These are phyloP conservation scores for Tinea pellionella DNA, from an alignment of 2,888 invertebrate genomes.

Conservation along the genomic window DNA sequence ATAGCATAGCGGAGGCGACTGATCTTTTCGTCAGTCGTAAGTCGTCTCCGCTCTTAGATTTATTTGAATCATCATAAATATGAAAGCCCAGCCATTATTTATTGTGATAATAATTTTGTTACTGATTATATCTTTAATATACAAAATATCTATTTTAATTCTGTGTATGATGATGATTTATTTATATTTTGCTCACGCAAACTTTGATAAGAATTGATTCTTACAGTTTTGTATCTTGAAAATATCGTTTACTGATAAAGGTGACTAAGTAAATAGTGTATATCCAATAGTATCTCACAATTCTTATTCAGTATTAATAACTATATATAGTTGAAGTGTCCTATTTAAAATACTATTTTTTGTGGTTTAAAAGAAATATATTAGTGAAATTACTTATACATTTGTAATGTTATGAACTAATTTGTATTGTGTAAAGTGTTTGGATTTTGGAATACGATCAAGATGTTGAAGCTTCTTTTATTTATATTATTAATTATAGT, in stretches of 20 bases:
- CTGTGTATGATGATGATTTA: constrained; percentile 2
- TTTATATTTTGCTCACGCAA: background rate
- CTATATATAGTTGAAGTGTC: background rate
- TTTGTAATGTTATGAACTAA: background rate
- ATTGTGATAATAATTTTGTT: background rate
- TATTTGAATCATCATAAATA: too few relatives aligned
- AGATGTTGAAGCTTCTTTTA: background rate
- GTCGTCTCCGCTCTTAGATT: too few relatives aligned
- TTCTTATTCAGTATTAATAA: background rate
- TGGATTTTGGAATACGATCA: background rate
- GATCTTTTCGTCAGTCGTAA: too few relatives aligned
- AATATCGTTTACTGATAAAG: background rate
- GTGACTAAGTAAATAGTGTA: constrained; percentile 1
- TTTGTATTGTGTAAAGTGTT: background rate
- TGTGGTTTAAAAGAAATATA: too few relatives aligned
- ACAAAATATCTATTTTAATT: too few relatives aligned
- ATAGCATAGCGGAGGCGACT: too few relatives aligned
- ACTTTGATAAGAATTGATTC: background rate
- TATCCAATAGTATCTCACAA: background rate
- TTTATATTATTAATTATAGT: background rate
- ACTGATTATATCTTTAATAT: too few relatives aligned
- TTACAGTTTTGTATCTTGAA: background rate
- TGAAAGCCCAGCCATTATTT: too few relatives aligned
- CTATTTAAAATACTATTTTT: too few relatives aligned
- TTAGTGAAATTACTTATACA: too few relatives aligned